Percentiles rank a stretch among this genome's conserved stretches.
Evolutionary conservation across 2,797 vertebrate species (phyloP).

Genomic region (Danio aesculapii): DNA sequence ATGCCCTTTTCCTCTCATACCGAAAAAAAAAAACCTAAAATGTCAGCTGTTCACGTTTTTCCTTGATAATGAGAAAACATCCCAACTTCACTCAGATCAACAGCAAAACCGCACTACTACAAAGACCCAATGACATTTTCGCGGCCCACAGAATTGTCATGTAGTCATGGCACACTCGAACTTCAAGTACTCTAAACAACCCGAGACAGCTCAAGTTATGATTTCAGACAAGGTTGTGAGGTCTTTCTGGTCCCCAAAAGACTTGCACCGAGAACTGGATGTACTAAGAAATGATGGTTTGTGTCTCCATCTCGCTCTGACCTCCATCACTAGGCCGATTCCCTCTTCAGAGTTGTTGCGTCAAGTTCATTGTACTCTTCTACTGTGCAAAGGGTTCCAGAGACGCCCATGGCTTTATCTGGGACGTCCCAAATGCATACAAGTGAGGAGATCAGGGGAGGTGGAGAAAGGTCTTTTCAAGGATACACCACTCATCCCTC

Average conservation of each 20-base stretch:
- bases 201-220: conserved; percentile 16
- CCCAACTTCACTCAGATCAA: conserved; percentile 37
- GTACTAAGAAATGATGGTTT: conserved; percentile 19
- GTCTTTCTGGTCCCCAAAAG: conserved; percentile 13
- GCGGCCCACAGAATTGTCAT: conserved; percentile 12
- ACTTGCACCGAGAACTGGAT: conserved; percentile 13
- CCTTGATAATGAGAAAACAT: conserved; percentile 49
- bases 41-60: conserved; percentile 54
- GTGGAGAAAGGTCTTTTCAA: conserved; percentile 2
- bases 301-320: conserved; percentile 20
- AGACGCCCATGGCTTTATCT: conserved; percentile 29
- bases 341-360: background rate
- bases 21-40: conserved; percentile 36
- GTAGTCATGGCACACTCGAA: conserved; percentile 57
- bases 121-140: conserved; percentile 44
- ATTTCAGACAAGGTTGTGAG: conserved; percentile 20
- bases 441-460: conserved; percentile 26
- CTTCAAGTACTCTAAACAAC: conserved; percentile 51
- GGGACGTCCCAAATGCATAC: conserved; percentile 12
- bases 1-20: conserved; percentile 33
- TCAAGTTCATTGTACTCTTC: conserved; percentile 22
- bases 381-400: conserved; percentile 45
- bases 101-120: conserved; percentile 45
- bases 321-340: conserved; percentile 8
- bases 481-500: background rate